These are phyloP conservation scores for Amphiduros pacificus DNA, from an alignment of 2,888 invertebrate species.

Conservation along the genomic window DNA sequence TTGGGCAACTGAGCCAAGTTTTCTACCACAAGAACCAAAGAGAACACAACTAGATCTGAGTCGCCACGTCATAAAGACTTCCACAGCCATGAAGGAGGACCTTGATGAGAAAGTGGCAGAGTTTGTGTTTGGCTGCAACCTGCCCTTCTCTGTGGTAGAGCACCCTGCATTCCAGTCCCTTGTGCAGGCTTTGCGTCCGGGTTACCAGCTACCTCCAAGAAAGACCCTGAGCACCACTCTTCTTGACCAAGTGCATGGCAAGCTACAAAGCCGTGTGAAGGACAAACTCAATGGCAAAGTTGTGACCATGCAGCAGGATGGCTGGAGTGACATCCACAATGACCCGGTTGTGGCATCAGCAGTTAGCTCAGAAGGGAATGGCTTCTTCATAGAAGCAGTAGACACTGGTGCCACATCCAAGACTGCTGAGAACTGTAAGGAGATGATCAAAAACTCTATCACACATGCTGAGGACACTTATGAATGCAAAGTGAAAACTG, in stretches of 20 bases:
- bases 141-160: too few species aligned
- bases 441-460: constrained; percentile 8
- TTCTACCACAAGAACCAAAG: too few species aligned
- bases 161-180: too few species aligned
- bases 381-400: constrained; percentile 19
- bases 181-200: not conserved
- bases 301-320: constrained; percentile 18
- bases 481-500: constrained; percentile 17
- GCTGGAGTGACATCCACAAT: constrained; percentile 27
- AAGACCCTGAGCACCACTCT: not conserved
- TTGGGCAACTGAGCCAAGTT: too few species aligned
- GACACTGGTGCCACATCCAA: constrained; percentile 24
- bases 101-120: too few species aligned
- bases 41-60: too few species aligned
- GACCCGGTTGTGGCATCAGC: constrained; percentile 23
- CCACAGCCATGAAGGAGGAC: too few species aligned
- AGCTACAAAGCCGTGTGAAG: constrained; percentile 6
- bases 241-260: constrained; percentile 1
- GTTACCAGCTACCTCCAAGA: not conserved
- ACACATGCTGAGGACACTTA: constrained; percentile 14
- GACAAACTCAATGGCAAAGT: constrained; percentile 19
- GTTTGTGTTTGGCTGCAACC: too few species aligned
- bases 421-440: constrained; percentile 22
- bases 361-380: constrained; percentile 12
- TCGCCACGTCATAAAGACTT: too few species aligned